Evolutionary conservation across 2,888 invertebrate species (phyloP).

Genomic region (Hirtodrosophila trivittata): DNA sequence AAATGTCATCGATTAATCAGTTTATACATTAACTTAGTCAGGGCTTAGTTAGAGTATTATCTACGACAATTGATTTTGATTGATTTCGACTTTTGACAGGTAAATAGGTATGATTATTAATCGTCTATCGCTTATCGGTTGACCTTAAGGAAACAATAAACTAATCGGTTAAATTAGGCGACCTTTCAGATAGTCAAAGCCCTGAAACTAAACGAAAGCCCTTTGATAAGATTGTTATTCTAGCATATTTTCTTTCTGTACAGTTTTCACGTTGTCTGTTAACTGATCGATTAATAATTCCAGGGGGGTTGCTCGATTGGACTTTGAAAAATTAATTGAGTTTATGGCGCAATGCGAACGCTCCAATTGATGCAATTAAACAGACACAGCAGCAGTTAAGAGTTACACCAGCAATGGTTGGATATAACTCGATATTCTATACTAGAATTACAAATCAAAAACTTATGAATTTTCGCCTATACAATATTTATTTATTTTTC

Average conservation of each 20-base stretch:
- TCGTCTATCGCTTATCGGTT: too few relatives aligned
- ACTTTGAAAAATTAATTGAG: slow-evolving; percentile 38
- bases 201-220: background rate
- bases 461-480: slow-evolving; percentile 2
- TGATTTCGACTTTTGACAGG: too few relatives aligned
- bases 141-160: too few relatives aligned
- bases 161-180: too few relatives aligned
- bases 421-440: slow-evolving; percentile 30
- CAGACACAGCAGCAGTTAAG: slow-evolving; percentile 14
- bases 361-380: slow-evolving; percentile 70
- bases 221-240: background rate
- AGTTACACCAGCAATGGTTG: slow-evolving; percentile 16
- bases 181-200: too few relatives aligned
- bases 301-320: slow-evolving; percentile 3
- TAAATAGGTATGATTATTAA: too few relatives aligned
- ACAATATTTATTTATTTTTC: too few relatives aligned
- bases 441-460: background rate
- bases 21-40: too few relatives aligned
- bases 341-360: slow-evolving; percentile 51
- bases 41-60: too few relatives aligned
- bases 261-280: background rate
- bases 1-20: too few relatives aligned
- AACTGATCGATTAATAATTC: background rate
- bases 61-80: too few relatives aligned
- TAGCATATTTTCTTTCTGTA: background rate